Conservation (phyloP, 2,797 vertebrate species). For the Adelosebastes latens region DNA sequence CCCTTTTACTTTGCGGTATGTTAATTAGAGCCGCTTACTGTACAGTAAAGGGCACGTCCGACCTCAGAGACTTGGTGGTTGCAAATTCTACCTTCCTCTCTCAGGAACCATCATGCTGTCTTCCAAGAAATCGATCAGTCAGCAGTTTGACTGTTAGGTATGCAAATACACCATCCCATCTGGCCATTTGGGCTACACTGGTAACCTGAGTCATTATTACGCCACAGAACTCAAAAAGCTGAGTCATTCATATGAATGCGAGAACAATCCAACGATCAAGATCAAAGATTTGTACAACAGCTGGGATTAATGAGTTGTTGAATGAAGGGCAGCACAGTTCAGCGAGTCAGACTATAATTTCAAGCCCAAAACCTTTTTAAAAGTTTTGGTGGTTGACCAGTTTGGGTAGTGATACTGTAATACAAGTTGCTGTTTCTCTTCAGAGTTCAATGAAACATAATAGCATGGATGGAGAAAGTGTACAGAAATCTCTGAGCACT, state of each 20-base stretch:
- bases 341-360: neutral
- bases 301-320: neutral
- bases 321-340: neutral
- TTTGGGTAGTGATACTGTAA: conserved; percentile 76
- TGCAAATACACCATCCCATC: conserved; percentile 93
- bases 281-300: neutral
- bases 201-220: conserved; percentile 66
- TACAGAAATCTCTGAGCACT: conserved; percentile 47
- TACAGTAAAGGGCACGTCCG: conserved; percentile 11
- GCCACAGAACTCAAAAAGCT: conserved; percentile 22
- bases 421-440: conserved; percentile 71
- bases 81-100: conserved; percentile 72
- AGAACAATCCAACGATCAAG: neutral
- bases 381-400: conserved; percentile 71
- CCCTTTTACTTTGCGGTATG: conserved; percentile 1
- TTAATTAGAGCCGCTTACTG: conserved; percentile 1
- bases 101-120: conserved; percentile 68
- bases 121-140: conserved; percentile 90
- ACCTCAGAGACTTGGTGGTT: conserved; percentile 54
- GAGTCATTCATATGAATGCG: neutral
- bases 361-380: conserved; percentile 32
- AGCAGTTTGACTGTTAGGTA: conserved; percentile 84
- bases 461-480: conserved; percentile 67
- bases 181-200: conserved; percentile 73
- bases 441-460: conserved; percentile 60